phyloP scores from a whole-genome alignment of 1,140 invertebrate genomes.

The Sesamia nonagrioides region DNA sequence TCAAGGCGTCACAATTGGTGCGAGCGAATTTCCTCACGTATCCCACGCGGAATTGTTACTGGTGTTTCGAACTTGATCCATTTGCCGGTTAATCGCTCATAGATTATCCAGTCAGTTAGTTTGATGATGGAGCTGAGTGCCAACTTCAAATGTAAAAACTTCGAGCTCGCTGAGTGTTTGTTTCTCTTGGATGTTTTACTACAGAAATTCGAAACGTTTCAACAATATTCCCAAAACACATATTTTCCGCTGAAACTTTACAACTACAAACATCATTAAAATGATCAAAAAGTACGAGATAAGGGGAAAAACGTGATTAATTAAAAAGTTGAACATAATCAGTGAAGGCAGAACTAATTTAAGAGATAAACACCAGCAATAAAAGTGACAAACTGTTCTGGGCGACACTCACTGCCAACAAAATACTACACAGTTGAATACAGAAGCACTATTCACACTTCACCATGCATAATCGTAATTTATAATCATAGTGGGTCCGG shows the following conservation, averaged over 20 bases:
- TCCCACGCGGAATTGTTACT: too few relatives aligned
- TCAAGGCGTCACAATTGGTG: too few relatives aligned
- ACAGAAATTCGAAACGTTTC: slow-evolving; percentile 3
- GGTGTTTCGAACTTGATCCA: too few relatives aligned
- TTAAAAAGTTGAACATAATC: slow-evolving; percentile 44
- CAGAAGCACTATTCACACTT: background rate
- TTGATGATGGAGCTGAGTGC: too few relatives aligned
- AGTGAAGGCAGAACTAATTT: slow-evolving; percentile 43
- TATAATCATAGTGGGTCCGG: too few relatives aligned
- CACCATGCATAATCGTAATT: too few relatives aligned
- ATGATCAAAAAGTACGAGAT: slow-evolving; percentile 23
- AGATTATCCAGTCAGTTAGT: too few relatives aligned
- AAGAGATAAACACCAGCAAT: slow-evolving; percentile 47
- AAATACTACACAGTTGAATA: background rate
- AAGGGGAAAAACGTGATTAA: slow-evolving; percentile 35
- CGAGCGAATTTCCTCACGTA: too few relatives aligned
- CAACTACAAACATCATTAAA: slow-evolving; percentile 36
- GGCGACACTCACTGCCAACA: slow-evolving; percentile 22
- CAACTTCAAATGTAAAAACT: too few relatives aligned
- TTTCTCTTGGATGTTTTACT: too few relatives aligned
- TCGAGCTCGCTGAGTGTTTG: too few relatives aligned
- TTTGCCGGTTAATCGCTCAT: too few relatives aligned
- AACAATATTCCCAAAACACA: slow-evolving; percentile 1
- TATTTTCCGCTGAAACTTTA: slow-evolving; percentile 5
- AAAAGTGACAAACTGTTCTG: slow-evolving; percentile 41